Conservation (phyloP, 1,140 invertebrate species). For the Oreohelix idahoensis region DNA sequence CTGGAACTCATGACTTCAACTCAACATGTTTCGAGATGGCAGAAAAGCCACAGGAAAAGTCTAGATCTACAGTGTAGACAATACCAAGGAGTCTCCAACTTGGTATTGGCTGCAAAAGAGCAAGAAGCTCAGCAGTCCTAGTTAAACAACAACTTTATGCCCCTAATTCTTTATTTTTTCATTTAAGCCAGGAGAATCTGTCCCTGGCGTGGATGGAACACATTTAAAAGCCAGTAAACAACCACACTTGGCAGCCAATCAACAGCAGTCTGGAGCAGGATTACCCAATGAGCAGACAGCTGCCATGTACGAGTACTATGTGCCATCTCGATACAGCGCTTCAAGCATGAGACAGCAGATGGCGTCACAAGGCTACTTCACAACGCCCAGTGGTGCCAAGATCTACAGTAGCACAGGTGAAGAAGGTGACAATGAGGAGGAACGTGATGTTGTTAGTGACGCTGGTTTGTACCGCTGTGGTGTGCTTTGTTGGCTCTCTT, state of each 20-base stretch:
- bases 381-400: slow-evolving; percentile 32
- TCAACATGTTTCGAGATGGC: too few relatives aligned
- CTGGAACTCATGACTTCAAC: too few relatives aligned
- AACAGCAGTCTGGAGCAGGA: slow-evolving; percentile 44
- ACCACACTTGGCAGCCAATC: slow-evolving; percentile 40
- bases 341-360: slow-evolving; percentile 36
- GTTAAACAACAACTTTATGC: too few relatives aligned
- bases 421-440: slow-evolving; percentile 44
- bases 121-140: too few relatives aligned
- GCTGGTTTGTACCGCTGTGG: slow-evolving; percentile 26
- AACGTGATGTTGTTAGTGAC: not conserved
- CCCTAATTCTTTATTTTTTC: not conserved
- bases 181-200: not conserved
- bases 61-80: too few relatives aligned
- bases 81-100: too few relatives aligned
- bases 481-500: not conserved
- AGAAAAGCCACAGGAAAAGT: too few relatives aligned
- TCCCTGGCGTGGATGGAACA: not conserved
- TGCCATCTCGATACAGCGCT: slow-evolving; percentile 44
- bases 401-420: slow-evolving; percentile 40
- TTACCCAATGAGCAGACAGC: not conserved
- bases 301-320: slow-evolving; percentile 46
- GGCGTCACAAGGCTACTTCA: slow-evolving; percentile 30
- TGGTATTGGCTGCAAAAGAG: too few relatives aligned
- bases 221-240: not conserved